Percentiles rank a stretch among this genome's conserved stretches.
Conservation (phyloP, 2,888 invertebrate genomes). For the Aphodius sticticus region DNA sequence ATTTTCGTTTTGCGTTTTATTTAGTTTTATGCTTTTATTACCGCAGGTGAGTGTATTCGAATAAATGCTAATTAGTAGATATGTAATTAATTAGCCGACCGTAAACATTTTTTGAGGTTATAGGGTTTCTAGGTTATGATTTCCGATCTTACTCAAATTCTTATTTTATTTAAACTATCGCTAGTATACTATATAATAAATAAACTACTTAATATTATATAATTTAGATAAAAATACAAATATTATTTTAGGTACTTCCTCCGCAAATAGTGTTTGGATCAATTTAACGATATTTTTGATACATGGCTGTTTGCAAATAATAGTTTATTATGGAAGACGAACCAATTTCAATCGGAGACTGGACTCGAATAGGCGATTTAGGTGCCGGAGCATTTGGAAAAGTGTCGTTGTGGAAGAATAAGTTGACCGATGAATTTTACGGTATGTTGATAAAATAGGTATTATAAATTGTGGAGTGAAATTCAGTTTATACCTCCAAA, state of each 20-base stretch:
- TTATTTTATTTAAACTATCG: neutral
- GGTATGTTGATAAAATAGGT: conserved; percentile 58
- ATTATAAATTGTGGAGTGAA: neutral
- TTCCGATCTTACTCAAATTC: neutral
- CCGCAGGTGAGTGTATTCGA: neutral
- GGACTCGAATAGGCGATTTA: conserved; percentile 69
- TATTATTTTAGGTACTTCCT: too few species aligned
- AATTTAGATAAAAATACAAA: too few species aligned
- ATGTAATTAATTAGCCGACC: neutral
- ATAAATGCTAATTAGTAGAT: neutral
- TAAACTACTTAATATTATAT: too few species aligned
- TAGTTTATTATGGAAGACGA: conserved; percentile 53
- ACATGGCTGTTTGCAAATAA: neutral
- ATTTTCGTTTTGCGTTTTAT: conserved; percentile 14
- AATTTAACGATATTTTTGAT: neutral
- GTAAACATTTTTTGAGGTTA: conserved; percentile 19
- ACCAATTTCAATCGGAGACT: conserved; percentile 64
- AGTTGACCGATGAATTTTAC: conserved; percentile 66
- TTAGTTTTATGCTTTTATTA: neutral
- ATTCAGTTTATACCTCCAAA: neutral
- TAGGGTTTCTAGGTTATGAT: neutral
- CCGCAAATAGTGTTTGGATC: too few species aligned
- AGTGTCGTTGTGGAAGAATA: conserved; percentile 75
- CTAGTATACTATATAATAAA: neutral
- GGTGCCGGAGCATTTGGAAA: conserved; percentile 80